Evolutionary conservation across 2,113 vertebrate genomes (phyloP), one percentile per base, ranked within the genome.

Genomic region (Eudyptes chrysolophus): DNA sequence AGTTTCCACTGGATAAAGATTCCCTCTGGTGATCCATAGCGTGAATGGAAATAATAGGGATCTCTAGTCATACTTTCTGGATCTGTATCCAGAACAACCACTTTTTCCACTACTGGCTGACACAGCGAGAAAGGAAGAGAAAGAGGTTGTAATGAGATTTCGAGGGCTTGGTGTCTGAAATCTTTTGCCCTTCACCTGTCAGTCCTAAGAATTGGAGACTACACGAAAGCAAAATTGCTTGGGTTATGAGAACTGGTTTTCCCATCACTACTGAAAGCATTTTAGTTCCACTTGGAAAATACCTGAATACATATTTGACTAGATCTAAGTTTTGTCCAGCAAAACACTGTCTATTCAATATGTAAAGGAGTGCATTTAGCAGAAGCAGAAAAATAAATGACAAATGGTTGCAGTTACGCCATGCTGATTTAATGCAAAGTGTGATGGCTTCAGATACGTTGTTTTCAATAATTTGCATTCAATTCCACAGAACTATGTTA

Each of bases 351-450:
- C 21, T 78, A 12, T 87, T 89, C 55, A 95, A 60, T 48, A 51
- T 64, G 11, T 62, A 48, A 25, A 69, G 10, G 36, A 60, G 20
- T 36, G 3, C 22, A 76, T 85, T 86, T 74, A 93, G 29, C 29
- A 88, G 30, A 85, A 81, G 17, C 17, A 81, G 52, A 82, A 92
- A 96, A 92, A 75, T 74, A 94, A 93, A 94, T 81, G 16, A n/a
- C 34, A 85, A 81, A 77, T 81, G 21, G 71, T 34, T 95, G 68
- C 51, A 72, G 21, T 75, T 87, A 60, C 3, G 1, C 55, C 42
- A 64, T 66, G 30, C n/a, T 82, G 57, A 93, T 95, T 94, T 91
- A 87, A 95, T 95, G 66, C 55, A n/a, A 78, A 95, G 24, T 61
- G 22, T 48, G 66, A 80, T 92, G 58, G 42, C 19, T 95, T 94